Base-by-base conservation (phyloP, 2,888 invertebrate species). In the Lasioglossum pauxillum region DNA sequence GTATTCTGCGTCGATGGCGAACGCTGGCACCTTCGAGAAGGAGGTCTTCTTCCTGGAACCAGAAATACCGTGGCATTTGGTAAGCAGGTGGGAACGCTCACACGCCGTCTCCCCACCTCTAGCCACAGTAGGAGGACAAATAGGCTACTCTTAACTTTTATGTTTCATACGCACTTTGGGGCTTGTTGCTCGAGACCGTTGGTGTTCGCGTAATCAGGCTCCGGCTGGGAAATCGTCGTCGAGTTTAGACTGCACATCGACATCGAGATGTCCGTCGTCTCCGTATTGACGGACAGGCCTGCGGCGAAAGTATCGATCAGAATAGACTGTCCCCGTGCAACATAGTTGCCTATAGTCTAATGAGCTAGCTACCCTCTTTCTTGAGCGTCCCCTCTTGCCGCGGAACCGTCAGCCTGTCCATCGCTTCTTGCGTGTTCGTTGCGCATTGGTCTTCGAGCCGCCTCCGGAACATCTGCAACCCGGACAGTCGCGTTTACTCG, bases 401-500 rank as follows among this genome's bases (percentile, higher is more conserved):
- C 35, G 95, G 95, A 53, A 95, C 95, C n/a, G 94, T 91, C 44
- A 95, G 85, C 78, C 94, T 94, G 83, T 95, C 94, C 93, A 95
- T 94, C 31, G 92, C 90, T 74, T 94, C 93, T 80, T 94, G 94
- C 27, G 94, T 94, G 82, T 94, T 93, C 64, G 91, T 89, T 35
- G 93, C 88, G 0, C 96, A 96, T 84, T 97, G 97, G 75, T 96
- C 96, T 0, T 97, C 97, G 31, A 97, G 95, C 90, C 97, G 96
- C 90, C 97, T 96, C 23, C 97, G 96, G 88, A 97, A 95, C 96
- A 97, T 97, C 97, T 97, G 94, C n/a, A 60, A 77, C 38, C 75
- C 49, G 73, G n/a, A 69, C 46, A 46, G 2, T n/a, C n/a, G 27
- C n/a, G 71, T 41, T 71, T 27, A 19, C 64, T 19, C 57, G n/a